These are phyloP conservation scores for Uropsilus gracilis DNA, from an alignment of 2,113 vertebrate species.

Conservation along the genomic window DNA sequence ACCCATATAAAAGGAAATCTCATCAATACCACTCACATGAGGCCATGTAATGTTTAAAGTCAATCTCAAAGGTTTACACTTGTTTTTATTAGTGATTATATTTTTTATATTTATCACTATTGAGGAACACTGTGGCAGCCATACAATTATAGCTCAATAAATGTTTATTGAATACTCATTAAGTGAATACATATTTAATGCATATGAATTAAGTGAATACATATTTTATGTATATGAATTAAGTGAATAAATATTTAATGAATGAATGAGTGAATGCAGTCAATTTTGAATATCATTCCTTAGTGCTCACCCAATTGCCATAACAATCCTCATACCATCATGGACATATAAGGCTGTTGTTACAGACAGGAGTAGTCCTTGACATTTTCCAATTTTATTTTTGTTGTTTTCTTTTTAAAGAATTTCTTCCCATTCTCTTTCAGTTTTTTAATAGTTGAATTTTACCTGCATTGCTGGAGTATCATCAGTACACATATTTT, in stretches of 20 bases:
- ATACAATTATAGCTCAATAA: neutral
- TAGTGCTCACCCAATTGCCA: neutral
- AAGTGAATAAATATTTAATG: neutral
- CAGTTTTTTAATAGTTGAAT: neutral
- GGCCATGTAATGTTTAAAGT: neutral
- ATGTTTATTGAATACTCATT: neutral
- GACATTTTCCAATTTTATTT: neutral
- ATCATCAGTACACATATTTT: neutral
- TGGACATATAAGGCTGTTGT: neutral
- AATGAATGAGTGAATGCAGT: too few relatives aligned
- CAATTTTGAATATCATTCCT: neutral
- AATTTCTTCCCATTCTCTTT: neutral
- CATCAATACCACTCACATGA: neutral
- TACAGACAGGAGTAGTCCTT: fast-evolving
- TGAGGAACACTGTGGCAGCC: neutral
- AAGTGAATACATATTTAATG: neutral
- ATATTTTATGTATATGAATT: neutral
- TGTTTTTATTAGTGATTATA: neutral
- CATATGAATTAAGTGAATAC: neutral
- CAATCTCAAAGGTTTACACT: neutral
- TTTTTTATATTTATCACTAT: neutral
- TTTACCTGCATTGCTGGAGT: neutral
- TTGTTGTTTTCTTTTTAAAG: neutral
- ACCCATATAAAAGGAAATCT: neutral
- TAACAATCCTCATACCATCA: neutral